phyloP scores from a whole-genome alignment of 2,113 vertebrate species.

The Brachypodius melanocephalos region DNA sequence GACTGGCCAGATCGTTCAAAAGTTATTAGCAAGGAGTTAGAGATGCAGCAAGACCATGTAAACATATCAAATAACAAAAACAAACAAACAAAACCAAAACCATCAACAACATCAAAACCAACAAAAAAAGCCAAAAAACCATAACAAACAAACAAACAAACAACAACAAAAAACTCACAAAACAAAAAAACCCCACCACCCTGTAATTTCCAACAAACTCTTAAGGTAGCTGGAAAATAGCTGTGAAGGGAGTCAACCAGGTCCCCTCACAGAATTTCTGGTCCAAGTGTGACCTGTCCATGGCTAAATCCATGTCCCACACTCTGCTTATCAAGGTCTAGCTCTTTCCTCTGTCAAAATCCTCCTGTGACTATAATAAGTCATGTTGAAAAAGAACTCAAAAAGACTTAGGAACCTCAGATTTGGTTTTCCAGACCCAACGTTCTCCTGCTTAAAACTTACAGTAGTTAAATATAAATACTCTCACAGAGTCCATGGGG shows the following conservation, averaged over 20 bases:
- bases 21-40: neutral
- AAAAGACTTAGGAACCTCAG: neutral
- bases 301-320: neutral
- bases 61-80: neutral
- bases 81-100: neutral
- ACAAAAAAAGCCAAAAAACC: neutral
- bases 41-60: neutral
- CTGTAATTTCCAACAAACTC: neutral
- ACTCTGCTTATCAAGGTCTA: neutral
- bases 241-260: neutral
- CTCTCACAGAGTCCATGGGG: neutral
- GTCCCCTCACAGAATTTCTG: neutral
- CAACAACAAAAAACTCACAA: too few relatives aligned
- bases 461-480: rapidly evolving
- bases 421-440: neutral
- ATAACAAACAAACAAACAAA: neutral
- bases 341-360: neutral
- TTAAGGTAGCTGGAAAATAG: neutral
- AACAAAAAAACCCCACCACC: too few relatives aligned
- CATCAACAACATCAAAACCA: neutral
- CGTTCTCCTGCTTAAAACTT: neutral
- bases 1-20: neutral
- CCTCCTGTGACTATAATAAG: neutral
- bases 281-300: neutral
- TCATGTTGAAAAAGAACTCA: neutral